Conservation (phyloP, 2,797 vertebrate species). For the Hydrolagus colliei region DNA sequence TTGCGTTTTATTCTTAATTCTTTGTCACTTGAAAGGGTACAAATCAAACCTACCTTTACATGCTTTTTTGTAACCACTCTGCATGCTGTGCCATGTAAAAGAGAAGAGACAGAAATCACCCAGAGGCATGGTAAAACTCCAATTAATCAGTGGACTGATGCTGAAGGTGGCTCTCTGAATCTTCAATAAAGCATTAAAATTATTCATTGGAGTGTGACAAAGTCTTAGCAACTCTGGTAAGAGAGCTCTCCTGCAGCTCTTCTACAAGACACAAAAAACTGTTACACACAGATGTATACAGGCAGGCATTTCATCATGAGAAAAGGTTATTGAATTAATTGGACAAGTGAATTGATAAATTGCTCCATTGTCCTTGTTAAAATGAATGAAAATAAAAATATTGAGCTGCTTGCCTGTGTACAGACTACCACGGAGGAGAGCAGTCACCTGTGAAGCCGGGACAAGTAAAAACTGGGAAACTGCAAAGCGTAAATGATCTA, state of each 20-base stretch:
- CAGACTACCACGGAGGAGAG: background rate
- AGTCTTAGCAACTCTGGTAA: conserved; percentile 53
- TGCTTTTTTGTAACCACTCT: background rate
- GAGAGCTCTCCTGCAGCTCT: conserved; percentile 55
- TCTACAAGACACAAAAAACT: conserved; percentile 52
- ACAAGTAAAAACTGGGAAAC: conserved; percentile 6
- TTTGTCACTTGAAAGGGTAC: background rate
- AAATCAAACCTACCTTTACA: background rate
- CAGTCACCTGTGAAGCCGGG: conserved; percentile 11
- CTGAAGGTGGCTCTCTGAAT: conserved; percentile 48
- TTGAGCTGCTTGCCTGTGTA: conserved; percentile 35
- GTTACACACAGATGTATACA: conserved; percentile 52
- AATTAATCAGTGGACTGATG: conserved; percentile 42
- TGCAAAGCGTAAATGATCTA: conserved; percentile 8
- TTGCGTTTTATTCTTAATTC: background rate
- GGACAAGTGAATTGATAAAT: conserved; percentile 70
- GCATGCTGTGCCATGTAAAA: background rate
- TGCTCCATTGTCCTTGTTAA: conserved; percentile 54
- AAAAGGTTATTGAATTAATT: conserved; percentile 68
- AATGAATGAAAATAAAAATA: conserved; percentile 40
- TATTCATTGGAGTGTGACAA: conserved; percentile 59
- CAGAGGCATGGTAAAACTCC: background rate
- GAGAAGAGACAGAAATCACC: background rate
- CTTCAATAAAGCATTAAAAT: conserved; percentile 54
- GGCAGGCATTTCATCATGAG: conserved; percentile 60